These are phyloP conservation scores for Parauchenoglanis ngamensis DNA, from an alignment of 2,797 vertebrate species.

Conservation along the genomic window DNA sequence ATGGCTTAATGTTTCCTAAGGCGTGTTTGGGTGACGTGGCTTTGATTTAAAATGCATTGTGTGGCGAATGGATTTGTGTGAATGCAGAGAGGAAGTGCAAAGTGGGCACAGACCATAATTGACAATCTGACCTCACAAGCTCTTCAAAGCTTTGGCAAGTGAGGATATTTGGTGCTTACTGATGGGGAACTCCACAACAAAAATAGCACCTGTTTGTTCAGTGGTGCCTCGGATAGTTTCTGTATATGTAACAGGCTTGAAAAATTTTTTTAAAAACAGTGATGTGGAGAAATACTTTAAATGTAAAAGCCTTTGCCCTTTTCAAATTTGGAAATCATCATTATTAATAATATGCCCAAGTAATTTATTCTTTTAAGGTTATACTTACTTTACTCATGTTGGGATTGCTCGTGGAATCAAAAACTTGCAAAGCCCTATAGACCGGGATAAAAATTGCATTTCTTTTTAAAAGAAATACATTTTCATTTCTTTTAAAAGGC, in stretches of 20 bases:
- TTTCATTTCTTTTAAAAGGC: background rate
- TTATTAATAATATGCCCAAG: background rate
- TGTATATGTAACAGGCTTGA: background rate
- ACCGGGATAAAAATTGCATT: background rate
- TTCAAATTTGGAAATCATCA: background rate
- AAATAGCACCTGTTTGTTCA: constrained; percentile 60
- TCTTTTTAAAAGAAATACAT: background rate
- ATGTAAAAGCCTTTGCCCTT: no score
- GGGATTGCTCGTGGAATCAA: no score
- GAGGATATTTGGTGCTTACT: constrained; percentile 66
- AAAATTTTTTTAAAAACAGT: background rate
- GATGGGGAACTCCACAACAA: constrained; percentile 51
- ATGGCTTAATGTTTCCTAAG: constrained; percentile 83
- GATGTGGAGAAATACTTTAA: background rate
- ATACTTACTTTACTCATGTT: background rate
- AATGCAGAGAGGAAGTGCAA: constrained; percentile 65
- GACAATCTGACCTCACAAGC: constrained; percentile 77
- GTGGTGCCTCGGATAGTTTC: constrained; percentile 1
- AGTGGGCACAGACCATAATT: constrained; percentile 74
- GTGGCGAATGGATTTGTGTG: constrained; percentile 82
- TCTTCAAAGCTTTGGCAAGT: constrained; percentile 77
- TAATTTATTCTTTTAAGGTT: background rate
- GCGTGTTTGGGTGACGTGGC: constrained; percentile 76
- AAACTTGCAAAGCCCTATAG: background rate
- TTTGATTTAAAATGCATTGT: constrained; percentile 84